Evolutionary conservation across 2,113 vertebrate species (phyloP).

Genomic region (Macrotus californicus): DNA sequence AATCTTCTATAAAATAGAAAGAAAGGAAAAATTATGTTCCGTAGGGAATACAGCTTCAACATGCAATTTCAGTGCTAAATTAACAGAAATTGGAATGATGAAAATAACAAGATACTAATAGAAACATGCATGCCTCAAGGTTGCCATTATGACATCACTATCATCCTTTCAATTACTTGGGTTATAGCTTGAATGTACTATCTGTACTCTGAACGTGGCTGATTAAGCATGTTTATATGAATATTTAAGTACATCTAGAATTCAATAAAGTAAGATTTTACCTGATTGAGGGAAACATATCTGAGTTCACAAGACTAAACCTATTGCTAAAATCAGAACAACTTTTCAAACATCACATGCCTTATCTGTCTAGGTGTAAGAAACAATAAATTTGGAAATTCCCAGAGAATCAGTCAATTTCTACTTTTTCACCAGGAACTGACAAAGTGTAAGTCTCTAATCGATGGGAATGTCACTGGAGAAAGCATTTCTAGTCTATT

Average conservation of each 20-base stretch:
- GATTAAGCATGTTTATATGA: background rate
- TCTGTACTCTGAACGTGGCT: background rate
- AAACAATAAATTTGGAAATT: background rate
- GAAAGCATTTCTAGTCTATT: background rate
- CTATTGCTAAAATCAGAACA: background rate
- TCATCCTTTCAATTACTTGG: background rate
- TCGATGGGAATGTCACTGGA: background rate
- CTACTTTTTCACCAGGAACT: background rate
- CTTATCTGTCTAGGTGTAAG: background rate
- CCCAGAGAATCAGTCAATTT: background rate
- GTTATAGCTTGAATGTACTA: background rate
- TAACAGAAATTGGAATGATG: conserved; percentile 20
- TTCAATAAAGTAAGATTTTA: background rate
- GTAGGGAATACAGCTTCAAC: background rate
- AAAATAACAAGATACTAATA: conserved; percentile 10
- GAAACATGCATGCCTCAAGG: background rate
- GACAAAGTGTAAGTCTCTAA: background rate
- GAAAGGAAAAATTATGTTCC: background rate
- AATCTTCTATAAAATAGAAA: conserved; percentile 32
- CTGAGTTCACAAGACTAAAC: background rate
- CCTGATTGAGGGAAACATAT: background rate
- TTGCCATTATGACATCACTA: background rate
- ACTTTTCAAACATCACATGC: background rate
- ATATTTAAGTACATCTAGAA: background rate
- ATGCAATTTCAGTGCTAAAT: conserved; percentile 45